Evolutionary conservation across 2,888 invertebrate genomes (phyloP), one percentile per base, ranked within the genome.

Genomic region (Brachyopa scutellaris): DNA sequence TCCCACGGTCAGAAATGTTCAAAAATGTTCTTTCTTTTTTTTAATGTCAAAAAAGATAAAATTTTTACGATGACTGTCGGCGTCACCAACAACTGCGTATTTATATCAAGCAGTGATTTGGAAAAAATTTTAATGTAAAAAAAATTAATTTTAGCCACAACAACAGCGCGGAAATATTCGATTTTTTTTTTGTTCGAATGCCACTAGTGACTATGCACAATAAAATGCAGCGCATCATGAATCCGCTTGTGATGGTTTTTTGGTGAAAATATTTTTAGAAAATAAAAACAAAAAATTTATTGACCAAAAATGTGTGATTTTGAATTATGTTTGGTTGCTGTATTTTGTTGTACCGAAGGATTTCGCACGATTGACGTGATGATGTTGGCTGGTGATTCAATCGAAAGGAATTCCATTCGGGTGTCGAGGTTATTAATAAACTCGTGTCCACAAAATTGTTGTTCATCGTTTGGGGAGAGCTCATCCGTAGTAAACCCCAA

Each of bases 391-490:
- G 74, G 45, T 67, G 76, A 77, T 29, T 77, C 69, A 45, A 40
- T 47, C 38, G 26, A 77, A 70, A 70, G 77, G 77, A 70, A 77
- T 77, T 70, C 62, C 61, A 69, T 77, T 62, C 57, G 57, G 23
- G 26, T 51, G 26, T 19, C 53, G 38, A 8, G 29, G 38, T 55
- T 69, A 77, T 77, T 62, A 61, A 69, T 77, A 70, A 64, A 55
- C 47, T 49, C 6, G 29, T 45, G 64, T 19, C 51, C 49, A 47
- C 47, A 21, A n/a, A 42, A 29, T 51, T 42, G 36, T 38, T 7
- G 11, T 61, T 38, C 72, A 26, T 11, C 8, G 40, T 13, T 53
- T 1, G 11, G 5, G 9, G 0, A 5, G 33, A 38, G 23, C n/a
- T 5, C 19, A 38, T 55, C 8, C n/a, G 15, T 40, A 38, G 15